phyloP scores from a whole-genome alignment of 2,888 invertebrate genomes.

The Amphipoea lucens region DNA sequence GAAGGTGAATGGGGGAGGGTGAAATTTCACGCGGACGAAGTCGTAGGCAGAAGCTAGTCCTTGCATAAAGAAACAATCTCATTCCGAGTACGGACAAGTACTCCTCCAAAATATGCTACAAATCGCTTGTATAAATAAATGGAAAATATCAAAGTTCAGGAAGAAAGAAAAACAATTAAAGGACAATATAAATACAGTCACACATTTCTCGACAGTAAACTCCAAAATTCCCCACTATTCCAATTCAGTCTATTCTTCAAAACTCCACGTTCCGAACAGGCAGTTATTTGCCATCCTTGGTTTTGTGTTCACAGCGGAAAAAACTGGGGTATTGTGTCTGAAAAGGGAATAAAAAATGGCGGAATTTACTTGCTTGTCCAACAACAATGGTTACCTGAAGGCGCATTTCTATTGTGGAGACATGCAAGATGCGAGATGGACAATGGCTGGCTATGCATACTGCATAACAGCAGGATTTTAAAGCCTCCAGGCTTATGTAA shows the following conservation, averaged over 20 bases:
- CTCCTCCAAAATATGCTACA: background rate
- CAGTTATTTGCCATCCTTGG: slow-evolving; percentile 44
- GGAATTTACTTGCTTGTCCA: slow-evolving; percentile 59
- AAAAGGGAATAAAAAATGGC: slow-evolving; percentile 68
- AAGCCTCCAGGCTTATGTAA: slow-evolving; percentile 17
- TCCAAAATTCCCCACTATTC: background rate
- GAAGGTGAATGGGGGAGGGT: too few species aligned
- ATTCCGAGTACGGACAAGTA: background rate
- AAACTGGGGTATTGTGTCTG: slow-evolving; percentile 62
- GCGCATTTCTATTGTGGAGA: slow-evolving; percentile 58
- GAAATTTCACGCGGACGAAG: too few species aligned
- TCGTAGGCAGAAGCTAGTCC: too few species aligned
- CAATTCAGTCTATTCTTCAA: slow-evolving; percentile 8
- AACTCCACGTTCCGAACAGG: slow-evolving; percentile 15
- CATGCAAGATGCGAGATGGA: slow-evolving; percentile 58
- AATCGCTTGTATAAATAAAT: background rate
- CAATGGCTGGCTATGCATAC: slow-evolving; percentile 53
- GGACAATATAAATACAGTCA: slow-evolving; percentile 15
- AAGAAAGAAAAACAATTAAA: background rate
- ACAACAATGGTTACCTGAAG: slow-evolving; percentile 66
- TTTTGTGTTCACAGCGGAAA: slow-evolving; percentile 49
- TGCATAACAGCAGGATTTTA: slow-evolving; percentile 35
- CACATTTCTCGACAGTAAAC: slow-evolving; percentile 4
- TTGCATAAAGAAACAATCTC: background rate
- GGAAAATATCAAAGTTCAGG: background rate